Evolutionary conservation across 2,888 invertebrate genomes (phyloP).

Genomic region (Sthenelais limicola): DNA sequence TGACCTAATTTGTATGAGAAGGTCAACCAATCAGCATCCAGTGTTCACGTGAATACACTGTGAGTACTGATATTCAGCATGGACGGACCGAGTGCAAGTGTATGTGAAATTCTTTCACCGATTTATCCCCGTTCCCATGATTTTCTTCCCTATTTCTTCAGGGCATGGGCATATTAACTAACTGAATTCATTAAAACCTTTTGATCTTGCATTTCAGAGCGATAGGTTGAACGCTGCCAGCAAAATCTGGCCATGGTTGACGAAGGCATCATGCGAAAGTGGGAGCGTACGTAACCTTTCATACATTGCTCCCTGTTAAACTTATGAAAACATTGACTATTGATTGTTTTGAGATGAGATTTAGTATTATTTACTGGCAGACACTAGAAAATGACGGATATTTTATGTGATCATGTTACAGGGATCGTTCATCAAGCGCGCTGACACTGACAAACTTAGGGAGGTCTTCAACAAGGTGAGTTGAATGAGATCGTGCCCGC

Average conservation of each 20-base stretch:
- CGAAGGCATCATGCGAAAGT: slow-evolving; percentile 42
- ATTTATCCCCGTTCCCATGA: not conserved
- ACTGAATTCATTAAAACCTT: slow-evolving; percentile 2
- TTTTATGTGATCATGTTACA: no score
- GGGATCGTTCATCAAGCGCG: slow-evolving; percentile 80
- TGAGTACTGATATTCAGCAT: slow-evolving; percentile 42
- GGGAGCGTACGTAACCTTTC: not conserved
- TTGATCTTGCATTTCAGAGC: slow-evolving; percentile 33
- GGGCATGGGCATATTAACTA: not conserved
- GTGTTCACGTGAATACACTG: slow-evolving; percentile 43
- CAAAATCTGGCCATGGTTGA: slow-evolving; percentile 43
- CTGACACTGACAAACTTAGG: slow-evolving; percentile 87
- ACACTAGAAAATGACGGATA: no score
- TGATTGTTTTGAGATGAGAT: no score
- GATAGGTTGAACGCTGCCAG: slow-evolving; percentile 28
- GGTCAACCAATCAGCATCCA: slow-evolving; percentile 41
- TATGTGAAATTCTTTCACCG: slow-evolving; percentile 26
- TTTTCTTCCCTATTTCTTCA: not conserved
- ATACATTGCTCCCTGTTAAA: no score
- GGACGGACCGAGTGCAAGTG: slow-evolving; percentile 34
- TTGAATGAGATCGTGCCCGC: no score
- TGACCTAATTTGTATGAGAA: slow-evolving; percentile 33
- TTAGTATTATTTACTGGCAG: no score
- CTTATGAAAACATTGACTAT: no score
- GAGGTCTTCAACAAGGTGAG: slow-evolving; percentile 87